Conservation (phyloP, 2,888 invertebrate genomes). For the Andrena minutula region DNA sequence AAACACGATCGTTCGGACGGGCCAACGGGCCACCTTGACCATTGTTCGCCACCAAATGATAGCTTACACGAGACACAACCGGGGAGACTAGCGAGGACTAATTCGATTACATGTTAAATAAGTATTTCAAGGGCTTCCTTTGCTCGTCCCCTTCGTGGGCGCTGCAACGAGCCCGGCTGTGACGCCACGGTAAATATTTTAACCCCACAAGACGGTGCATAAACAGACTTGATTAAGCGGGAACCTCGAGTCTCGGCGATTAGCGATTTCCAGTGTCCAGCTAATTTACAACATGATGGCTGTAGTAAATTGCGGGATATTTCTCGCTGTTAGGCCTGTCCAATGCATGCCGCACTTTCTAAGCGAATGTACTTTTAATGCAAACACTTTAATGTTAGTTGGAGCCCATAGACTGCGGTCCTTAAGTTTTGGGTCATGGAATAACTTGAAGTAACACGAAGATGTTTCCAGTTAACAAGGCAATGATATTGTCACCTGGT, state of each 20-base stretch:
- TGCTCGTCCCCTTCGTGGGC: conserved; percentile 40
- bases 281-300: neutral
- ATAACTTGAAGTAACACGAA: neutral
- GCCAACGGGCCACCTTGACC: conserved; percentile 42
- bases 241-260: neutral
- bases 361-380: neutral
- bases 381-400: neutral
- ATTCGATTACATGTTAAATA: conserved; percentile 79
- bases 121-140: conserved; percentile 76
- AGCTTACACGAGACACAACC: conserved; percentile 48
- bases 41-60: conserved; percentile 69
- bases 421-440: neutral
- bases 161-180: neutral
- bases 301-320: conserved; percentile 5
- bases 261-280: neutral
- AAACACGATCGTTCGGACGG: neutral
- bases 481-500: neutral
- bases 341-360: neutral
- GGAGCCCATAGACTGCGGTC: too few relatives aligned
- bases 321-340: neutral
- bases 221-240: neutral
- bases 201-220: neutral
- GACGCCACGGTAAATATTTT: conserved; percentile 3
- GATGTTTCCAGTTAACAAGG: neutral
- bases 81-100: conserved; percentile 64